Percentiles rank a stretch among this genome's conserved stretches.
Conservation (phyloP, 2,888 invertebrate species). For the Eupithecia subfuscata region DNA sequence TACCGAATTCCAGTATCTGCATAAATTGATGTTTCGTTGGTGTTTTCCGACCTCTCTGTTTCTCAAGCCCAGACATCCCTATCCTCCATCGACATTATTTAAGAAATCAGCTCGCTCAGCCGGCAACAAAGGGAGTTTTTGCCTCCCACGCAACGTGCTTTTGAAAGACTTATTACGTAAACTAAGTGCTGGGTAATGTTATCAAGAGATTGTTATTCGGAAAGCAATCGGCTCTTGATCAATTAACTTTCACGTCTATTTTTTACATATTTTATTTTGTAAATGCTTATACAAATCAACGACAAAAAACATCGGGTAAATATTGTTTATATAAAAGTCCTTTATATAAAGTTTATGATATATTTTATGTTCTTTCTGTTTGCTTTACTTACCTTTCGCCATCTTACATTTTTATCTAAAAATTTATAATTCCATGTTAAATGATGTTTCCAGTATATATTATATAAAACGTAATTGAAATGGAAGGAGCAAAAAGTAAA, state of each 20-base stretch:
- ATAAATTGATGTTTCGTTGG: not conserved
- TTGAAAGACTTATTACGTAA: constrained; percentile 65
- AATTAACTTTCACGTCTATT: constrained; percentile 9
- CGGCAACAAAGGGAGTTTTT: constrained; percentile 81
- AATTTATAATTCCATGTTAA: not conserved
- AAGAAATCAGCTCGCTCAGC: constrained; percentile 81
- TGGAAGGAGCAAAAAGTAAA: constrained; percentile 36
- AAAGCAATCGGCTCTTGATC: constrained; percentile 22
- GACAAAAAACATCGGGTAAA: too few species aligned
- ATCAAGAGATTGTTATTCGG: constrained; percentile 33
- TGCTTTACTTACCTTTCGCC: not conserved
- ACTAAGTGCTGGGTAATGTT: constrained; percentile 51
- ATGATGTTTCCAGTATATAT: not conserved
- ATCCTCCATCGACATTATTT: constrained; percentile 78
- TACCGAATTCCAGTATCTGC: not conserved
- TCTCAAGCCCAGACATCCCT: constrained; percentile 47
- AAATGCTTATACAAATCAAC: not conserved
- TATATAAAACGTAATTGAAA: not conserved
- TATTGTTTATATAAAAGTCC: too few species aligned
- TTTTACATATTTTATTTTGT: not conserved
- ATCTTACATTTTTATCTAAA: not conserved
- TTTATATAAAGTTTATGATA: not conserved
- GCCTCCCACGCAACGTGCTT: constrained; percentile 73
- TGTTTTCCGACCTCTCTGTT: constrained; percentile 15
- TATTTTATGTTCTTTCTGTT: not conserved